Conservation (phyloP, 2,888 invertebrate genomes). For the Lysandra bellargus region DNA sequence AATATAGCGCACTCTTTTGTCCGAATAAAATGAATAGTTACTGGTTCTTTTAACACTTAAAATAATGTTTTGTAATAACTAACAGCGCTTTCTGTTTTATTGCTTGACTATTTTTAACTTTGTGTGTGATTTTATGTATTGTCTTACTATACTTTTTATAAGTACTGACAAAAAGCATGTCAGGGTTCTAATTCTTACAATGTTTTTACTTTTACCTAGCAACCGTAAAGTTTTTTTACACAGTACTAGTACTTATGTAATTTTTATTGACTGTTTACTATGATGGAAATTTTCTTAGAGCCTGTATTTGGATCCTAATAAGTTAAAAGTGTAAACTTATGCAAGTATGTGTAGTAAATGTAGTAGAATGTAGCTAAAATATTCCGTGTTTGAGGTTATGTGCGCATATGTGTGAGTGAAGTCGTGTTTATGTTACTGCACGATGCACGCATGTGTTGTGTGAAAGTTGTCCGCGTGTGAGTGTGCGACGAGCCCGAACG, state of each 20-base stretch:
- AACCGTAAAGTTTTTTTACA: neutral
- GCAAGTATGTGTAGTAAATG: neutral
- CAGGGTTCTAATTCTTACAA: neutral
- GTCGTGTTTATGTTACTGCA: neutral
- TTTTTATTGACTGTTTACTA: neutral
- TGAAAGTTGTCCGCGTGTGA: neutral
- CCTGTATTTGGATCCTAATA: neutral
- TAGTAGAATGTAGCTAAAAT: neutral
- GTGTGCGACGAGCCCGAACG: constrained; percentile 11
- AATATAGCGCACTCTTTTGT: neutral
- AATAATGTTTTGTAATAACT: neutral
- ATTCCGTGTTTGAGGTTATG: neutral
- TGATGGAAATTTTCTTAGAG: neutral
- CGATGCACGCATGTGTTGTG: neutral
- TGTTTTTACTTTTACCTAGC: neutral
- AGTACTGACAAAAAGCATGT: neutral
- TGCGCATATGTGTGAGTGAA: neutral
- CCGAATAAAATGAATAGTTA: neutral
- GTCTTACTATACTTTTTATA: neutral
- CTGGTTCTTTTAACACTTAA: neutral
- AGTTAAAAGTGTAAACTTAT: neutral
- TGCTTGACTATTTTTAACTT: neutral
- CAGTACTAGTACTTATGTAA: neutral
- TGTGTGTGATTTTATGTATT: neutral
- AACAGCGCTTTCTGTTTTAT: neutral